Base-by-base conservation (phyloP, 1,140 invertebrate genomes). In the Delia radicum region DNA sequence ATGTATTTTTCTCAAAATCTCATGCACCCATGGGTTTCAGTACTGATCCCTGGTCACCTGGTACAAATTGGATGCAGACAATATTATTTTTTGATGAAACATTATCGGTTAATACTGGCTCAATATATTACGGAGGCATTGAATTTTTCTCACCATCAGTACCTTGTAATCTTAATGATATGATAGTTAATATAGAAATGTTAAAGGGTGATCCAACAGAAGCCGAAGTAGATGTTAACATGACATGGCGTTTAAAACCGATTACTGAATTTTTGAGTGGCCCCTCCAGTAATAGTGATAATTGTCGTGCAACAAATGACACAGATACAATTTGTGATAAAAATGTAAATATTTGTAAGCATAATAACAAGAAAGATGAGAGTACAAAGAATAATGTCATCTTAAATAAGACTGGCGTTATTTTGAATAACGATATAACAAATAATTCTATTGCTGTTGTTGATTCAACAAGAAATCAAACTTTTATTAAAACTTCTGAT, bases 21-120 rank as follows among this genome's bases (percentile, higher is more conserved):
- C 81, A 81, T 69, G 48, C 10, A 3, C 74, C 77, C 1, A 76
- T 4, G 76, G 75, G n/a, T 62, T 79, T 81, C 5, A 79, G 77
- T 62, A 81, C 1, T 63, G 31, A 65, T 74, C 84, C 18, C 79
- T 79, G 37, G 79, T 82, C 76, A 73, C 79, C 18, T 77, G 73
- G n/a, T 13, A 82, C 79, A 0, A 42, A 80, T 4, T 84, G 81
- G 81, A 76, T 77, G 29, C 83, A 85, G 24, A 79, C 81, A 0
- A 27, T 80, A 1, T 78, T 85, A 8, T 85, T 80, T 33, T 72
- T 85, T 15, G 83, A 85, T 7, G 37, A 76, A 21, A 55, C 81
- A 0, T 78, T 85, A 29, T n/a, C 77, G 0, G 48, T 83, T 72
- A 81, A 81, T 7, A 7, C 7, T 1, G 18, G 27, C 4, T 26